These are phyloP conservation scores for Protaetia brevitarsis DNA, from an alignment of 1,140 invertebrate species.

Conservation along the genomic window DNA sequence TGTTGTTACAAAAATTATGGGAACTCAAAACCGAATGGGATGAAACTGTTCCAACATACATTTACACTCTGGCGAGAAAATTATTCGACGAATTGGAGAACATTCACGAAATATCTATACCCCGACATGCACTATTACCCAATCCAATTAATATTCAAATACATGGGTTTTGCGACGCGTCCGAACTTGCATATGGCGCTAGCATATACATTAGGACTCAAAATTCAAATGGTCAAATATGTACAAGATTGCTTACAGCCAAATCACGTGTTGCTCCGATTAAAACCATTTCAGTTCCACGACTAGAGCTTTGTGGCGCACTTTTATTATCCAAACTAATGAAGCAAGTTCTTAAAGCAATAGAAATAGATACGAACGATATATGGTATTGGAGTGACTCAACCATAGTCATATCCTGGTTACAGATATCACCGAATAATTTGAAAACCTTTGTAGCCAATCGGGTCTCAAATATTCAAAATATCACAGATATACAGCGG, in stretches of 20 bases:
- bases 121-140: slow-evolving; percentile 25
- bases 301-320: slow-evolving; percentile 31
- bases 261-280: slow-evolving; percentile 33
- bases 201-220: slow-evolving; percentile 29
- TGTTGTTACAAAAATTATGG: slow-evolving; percentile 48
- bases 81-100: slow-evolving; percentile 26
- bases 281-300: slow-evolving; percentile 29
- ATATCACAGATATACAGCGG: neutral
- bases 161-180: slow-evolving; percentile 36
- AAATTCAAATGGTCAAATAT: slow-evolving; percentile 3
- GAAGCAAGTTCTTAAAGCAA: slow-evolving; percentile 11
- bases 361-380: slow-evolving; percentile 35
- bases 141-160: slow-evolving; percentile 22
- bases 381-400: slow-evolving; percentile 25
- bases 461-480: slow-evolving; percentile 35
- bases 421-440: neutral
- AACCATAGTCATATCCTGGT: slow-evolving; percentile 11
- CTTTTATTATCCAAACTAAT: slow-evolving; percentile 31
- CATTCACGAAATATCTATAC: slow-evolving; percentile 30
- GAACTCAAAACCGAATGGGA: slow-evolving; percentile 42
- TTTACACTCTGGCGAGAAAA: slow-evolving; percentile 33
- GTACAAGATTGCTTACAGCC: neutral
- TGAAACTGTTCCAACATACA: slow-evolving; percentile 35
- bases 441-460: slow-evolving; percentile 39
- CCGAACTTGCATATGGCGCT: slow-evolving; percentile 31